Evolutionary conservation across 2,113 vertebrate genomes (phyloP).

Genomic region (Ochotona princeps): DNA sequence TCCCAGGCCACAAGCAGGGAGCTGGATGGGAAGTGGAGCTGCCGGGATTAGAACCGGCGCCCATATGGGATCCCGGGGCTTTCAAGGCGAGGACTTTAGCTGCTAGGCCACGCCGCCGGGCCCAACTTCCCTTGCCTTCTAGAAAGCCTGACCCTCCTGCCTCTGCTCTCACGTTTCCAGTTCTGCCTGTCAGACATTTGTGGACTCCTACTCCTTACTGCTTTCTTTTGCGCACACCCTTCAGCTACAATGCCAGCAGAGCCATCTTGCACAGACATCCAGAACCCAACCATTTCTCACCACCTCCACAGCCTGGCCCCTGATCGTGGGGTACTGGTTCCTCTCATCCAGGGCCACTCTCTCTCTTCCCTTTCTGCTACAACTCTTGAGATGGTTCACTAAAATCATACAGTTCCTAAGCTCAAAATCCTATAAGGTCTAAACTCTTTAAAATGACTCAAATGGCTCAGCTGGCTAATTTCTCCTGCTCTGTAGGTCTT

Average conservation of each 20-base stretch:
- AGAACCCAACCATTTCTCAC: conserved; percentile 17
- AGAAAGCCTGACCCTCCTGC: not conserved
- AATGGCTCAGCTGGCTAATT: no score
- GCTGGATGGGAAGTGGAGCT: no score
- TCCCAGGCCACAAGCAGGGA: no score
- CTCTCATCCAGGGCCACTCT: not conserved
- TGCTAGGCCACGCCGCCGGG: no score
- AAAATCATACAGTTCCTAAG: not conserved
- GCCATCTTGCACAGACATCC: conserved; percentile 2
- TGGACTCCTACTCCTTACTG: not conserved
- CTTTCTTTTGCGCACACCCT: not conserved
- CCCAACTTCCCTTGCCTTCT: conserved; percentile 25
- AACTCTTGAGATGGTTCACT: not conserved
- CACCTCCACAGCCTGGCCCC: not conserved
- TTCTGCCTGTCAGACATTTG: not conserved
- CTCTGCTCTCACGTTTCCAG: not conserved
- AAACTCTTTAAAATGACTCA: conserved; percentile 28
- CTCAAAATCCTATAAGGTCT: not conserved
- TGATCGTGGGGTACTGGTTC: not conserved
- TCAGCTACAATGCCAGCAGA: not conserved
- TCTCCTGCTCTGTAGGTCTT: no score
- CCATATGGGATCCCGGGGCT: no score
- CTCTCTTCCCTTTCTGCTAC: not conserved
- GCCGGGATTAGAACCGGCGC: no score
- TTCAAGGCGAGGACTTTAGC: no score